A percentile compares a stretch with the other conserved stretches of the same genome.
Conservation (phyloP, 2,797 vertebrate species). For the Psittacula echo region DNA sequence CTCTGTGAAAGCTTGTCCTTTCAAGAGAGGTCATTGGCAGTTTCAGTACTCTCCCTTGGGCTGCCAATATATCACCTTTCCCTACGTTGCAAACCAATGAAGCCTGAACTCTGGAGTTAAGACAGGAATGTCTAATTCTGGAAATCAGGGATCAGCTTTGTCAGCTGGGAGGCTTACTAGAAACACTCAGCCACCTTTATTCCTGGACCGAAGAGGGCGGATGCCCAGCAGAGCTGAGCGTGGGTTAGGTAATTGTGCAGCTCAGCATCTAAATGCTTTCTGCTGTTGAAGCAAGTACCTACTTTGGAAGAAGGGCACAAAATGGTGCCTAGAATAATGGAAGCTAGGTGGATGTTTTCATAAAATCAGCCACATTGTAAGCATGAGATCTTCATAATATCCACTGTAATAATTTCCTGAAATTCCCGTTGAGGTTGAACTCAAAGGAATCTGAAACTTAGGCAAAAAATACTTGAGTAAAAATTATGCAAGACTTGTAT, state of each 20-base stretch:
- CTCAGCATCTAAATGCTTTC: background rate
- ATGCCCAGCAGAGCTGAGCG: background rate
- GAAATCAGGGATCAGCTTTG: background rate
- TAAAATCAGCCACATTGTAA: slow-evolving; percentile 35
- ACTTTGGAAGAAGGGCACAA: background rate
- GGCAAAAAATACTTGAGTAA: slow-evolving; percentile 41
- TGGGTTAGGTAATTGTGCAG: background rate
- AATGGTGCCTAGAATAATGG: background rate
- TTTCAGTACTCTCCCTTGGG: background rate
- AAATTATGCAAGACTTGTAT: slow-evolving; percentile 13
- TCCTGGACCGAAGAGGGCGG: background rate
- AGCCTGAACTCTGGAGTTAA: background rate
- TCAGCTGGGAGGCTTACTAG: background rate
- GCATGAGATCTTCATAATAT: slow-evolving; percentile 28
- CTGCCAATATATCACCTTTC: background rate
- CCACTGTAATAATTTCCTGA: slow-evolving; percentile 56
- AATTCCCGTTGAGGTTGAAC: slow-evolving; percentile 23
- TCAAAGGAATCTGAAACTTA: slow-evolving; percentile 48
- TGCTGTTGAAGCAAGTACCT: background rate
- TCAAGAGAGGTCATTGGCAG: background rate
- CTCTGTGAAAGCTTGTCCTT: background rate
- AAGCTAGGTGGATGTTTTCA: background rate
- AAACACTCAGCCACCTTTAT: background rate
- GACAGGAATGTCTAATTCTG: background rate
- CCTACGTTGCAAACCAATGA: background rate